Conservation (phyloP, 2,113 vertebrate species). For the Coptodon rendalli region DNA sequence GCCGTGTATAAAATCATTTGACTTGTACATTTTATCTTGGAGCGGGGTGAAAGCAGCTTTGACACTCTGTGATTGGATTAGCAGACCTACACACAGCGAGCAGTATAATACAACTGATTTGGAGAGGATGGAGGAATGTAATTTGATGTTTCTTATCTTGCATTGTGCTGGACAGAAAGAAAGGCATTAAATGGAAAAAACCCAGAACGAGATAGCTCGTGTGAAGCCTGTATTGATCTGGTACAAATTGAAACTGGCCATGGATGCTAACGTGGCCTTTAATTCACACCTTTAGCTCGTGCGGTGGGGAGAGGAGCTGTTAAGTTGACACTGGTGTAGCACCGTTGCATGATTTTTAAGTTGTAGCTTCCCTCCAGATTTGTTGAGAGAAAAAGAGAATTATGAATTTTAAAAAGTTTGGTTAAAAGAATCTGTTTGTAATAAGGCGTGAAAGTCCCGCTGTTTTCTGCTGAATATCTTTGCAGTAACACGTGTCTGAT, state of each 20-base stretch:
- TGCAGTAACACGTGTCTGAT: not conserved
- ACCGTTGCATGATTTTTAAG: not conserved
- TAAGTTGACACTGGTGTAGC: not conserved
- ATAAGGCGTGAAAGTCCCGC: not conserved
- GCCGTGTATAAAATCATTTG: slow-evolving; percentile 1
- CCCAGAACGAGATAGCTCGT: not conserved
- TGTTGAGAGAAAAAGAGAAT: not conserved
- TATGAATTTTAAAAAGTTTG: not conserved
- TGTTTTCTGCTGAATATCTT: not conserved
- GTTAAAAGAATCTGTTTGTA: not conserved
- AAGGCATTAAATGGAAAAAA: not conserved
- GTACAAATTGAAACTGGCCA: slow-evolving; percentile 5
- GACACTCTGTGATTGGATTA: slow-evolving; percentile 43
- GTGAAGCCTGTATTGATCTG: slow-evolving; percentile 28
- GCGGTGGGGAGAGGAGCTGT: not conserved
- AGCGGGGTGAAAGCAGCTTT: not conserved
- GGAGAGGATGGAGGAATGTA: slow-evolving; percentile 22
- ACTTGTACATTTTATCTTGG: slow-evolving; percentile 34
- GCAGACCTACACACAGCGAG: not conserved
- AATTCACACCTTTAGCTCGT: not conserved
- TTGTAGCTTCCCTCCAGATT: not conserved
- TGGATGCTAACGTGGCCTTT: not conserved
- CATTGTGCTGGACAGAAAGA: not conserved
- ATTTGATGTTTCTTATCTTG: slow-evolving; percentile 55
- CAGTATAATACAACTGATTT: slow-evolving; percentile 19